These are phyloP conservation scores for Pediacus dermestoides DNA, from an alignment of 2,888 invertebrate species.

Conservation along the genomic window DNA sequence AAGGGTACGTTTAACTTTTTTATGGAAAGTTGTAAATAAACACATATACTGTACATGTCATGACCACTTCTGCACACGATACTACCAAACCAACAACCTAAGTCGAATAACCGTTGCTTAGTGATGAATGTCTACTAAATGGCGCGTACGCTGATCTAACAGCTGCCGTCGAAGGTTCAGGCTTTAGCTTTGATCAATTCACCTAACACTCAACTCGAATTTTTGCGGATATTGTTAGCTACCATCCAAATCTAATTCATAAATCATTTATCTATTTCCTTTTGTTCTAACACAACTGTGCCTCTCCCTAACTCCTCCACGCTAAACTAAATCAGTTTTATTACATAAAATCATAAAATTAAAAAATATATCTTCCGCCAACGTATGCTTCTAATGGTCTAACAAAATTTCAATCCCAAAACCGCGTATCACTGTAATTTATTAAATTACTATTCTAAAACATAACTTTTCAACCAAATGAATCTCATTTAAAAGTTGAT, in stretches of 20 bases:
- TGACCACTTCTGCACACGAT: slow-evolving; percentile 9
- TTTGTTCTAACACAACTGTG: background rate
- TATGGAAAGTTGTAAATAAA: slow-evolving; percentile 7
- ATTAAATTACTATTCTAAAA: no score
- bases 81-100: slow-evolving; percentile 2
- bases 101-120: slow-evolving; percentile 8
- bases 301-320: no score
- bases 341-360: no score
- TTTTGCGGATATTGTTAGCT: slow-evolving; percentile 5
- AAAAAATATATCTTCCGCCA: no score
- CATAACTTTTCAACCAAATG: no score
- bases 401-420: no score
- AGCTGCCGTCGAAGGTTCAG: slow-evolving; percentile 6
- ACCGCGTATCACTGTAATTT: no score
- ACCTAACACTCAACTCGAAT: slow-evolving; percentile 5
- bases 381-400: no score
- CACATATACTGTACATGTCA: slow-evolving; percentile 10
- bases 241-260: slow-evolving; percentile 7
- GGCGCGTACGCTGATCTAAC: slow-evolving; percentile 9
- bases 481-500: no score
- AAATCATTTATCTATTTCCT: slow-evolving; percentile 4
- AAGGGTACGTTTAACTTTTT: no score
- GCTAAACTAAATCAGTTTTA: no score
- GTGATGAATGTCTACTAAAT: slow-evolving; percentile 8
- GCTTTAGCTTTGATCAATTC: slow-evolving; percentile 8